These are phyloP conservation scores for Drosophila lacertosa DNA, from an alignment of 1,140 invertebrate genomes.

Conservation along the genomic window DNA sequence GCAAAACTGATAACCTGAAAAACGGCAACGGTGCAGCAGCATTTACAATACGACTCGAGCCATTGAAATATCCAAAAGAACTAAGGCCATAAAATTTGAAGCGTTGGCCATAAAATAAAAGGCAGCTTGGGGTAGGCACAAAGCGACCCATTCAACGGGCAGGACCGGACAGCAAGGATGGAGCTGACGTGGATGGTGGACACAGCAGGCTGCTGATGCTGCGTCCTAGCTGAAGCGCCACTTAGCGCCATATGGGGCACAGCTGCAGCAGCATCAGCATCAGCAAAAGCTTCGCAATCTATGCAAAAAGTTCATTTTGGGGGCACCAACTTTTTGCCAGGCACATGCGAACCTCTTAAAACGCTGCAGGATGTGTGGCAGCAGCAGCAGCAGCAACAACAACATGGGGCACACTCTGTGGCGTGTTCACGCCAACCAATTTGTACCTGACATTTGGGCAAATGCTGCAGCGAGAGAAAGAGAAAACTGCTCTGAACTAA, in stretches of 20 bases:
- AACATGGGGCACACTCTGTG: constrained; percentile 19
- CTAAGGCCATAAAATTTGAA: constrained; percentile 78
- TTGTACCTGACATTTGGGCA: constrained; percentile 20
- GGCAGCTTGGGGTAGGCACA: constrained; percentile 38
- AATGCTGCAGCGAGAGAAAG: background rate
- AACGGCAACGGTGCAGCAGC: constrained; percentile 17
- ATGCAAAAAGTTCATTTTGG: constrained; percentile 65
- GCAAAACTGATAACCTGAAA: background rate
- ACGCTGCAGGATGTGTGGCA: constrained; percentile 62
- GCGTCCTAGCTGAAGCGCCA: constrained; percentile 65
- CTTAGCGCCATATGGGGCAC: constrained; percentile 59
- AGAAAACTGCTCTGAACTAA: background rate
- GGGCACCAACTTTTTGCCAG: constrained; percentile 29
- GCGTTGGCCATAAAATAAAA: constrained; percentile 65
- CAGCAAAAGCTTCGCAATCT: constrained; percentile 28
- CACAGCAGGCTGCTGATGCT: constrained; percentile 57
- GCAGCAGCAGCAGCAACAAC: constrained; percentile 12
- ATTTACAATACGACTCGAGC: constrained; percentile 34
- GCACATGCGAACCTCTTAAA: constrained; percentile 48
- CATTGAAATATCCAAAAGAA: constrained; percentile 67
- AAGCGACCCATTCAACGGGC: constrained; percentile 50
- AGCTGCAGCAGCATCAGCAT: constrained; percentile 29
- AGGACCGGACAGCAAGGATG: background rate
- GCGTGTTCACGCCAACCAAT: constrained; percentile 20
- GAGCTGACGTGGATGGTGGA: constrained; percentile 2